Conservation (phyloP, 2,888 invertebrate genomes). For the Lochmaea capreae region DNA sequence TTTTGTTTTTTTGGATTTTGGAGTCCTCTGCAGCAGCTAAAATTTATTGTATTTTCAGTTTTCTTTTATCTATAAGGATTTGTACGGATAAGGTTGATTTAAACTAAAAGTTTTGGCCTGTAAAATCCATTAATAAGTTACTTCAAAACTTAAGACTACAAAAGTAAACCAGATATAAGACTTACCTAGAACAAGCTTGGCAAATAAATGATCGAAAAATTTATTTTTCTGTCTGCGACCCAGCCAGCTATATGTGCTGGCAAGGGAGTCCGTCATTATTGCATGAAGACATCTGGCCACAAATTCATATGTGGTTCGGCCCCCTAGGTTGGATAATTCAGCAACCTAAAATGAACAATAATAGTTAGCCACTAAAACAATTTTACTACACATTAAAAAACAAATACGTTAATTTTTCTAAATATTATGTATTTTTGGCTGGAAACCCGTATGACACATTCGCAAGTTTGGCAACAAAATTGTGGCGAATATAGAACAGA, state of each 20-base stretch:
- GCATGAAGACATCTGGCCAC: background rate
- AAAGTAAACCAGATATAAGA: background rate
- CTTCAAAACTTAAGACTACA: too few species aligned
- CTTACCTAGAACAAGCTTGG: conserved; percentile 2
- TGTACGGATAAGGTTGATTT: background rate
- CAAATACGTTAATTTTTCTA: background rate
- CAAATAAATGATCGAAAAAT: background rate
- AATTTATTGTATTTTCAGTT: background rate
- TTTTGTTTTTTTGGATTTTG: background rate
- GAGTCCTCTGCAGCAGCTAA: background rate
- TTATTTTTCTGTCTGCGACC: conserved; percentile 1
- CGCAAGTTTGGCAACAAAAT: conserved; percentile 2
- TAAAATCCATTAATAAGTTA: too few species aligned
- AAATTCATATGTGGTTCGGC: background rate
- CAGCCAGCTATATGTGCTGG: conserved; percentile 5
- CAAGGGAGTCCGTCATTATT: background rate
- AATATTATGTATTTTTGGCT: conserved; percentile 6
- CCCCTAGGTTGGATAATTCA: background rate
- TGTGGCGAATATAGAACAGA: background rate
- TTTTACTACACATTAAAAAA: conserved; percentile 3
- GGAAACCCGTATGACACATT: background rate
- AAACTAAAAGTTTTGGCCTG: background rate
- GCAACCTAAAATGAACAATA: background rate
- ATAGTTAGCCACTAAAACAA: background rate
- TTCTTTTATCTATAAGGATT: conserved; percentile 1